These are phyloP conservation scores for Palythoa grandis DNA, from an alignment of 92 coral and sea anemone genomes.

Conservation along the genomic window DNA sequence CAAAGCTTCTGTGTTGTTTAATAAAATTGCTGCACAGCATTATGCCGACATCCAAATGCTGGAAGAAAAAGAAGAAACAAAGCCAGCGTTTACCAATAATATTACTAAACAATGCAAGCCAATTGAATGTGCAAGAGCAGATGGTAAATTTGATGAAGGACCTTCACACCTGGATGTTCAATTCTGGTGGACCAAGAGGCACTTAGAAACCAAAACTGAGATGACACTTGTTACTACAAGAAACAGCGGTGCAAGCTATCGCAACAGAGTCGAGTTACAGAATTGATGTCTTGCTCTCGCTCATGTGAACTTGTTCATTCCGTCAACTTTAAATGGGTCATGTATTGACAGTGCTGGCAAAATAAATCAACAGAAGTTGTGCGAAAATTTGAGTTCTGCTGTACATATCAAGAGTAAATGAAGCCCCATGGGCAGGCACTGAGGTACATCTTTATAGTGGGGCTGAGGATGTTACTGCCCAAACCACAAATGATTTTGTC, in stretches of 20 bases:
- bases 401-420: constrained; percentile 42
- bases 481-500: constrained; percentile 32
- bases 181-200: constrained; percentile 69
- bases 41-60: constrained; percentile 58
- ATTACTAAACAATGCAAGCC: constrained; percentile 47
- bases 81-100: constrained; percentile 62
- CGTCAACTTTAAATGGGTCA: constrained; percentile 73
- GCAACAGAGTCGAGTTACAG: constrained; percentile 68
- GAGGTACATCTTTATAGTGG: constrained; percentile 33
- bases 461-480: constrained; percentile 29
- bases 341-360: constrained; percentile 48
- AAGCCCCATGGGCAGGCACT: constrained; percentile 56
- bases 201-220: constrained; percentile 33
- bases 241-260: constrained; percentile 67
- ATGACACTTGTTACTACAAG: constrained; percentile 59
- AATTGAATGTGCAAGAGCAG: constrained; percentile 69
- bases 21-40: constrained; percentile 70
- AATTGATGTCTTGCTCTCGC: constrained; percentile 74
- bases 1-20: constrained; percentile 60
- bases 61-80: constrained; percentile 41
- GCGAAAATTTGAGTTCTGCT: constrained; percentile 40
- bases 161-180: constrained; percentile 64
- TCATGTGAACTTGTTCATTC: constrained; percentile 73
- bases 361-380: constrained; percentile 22
- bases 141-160: constrained; percentile 70